Evolutionary conservation across 2,888 invertebrate genomes (phyloP).

Genomic region (Blastobasis adustella): DNA sequence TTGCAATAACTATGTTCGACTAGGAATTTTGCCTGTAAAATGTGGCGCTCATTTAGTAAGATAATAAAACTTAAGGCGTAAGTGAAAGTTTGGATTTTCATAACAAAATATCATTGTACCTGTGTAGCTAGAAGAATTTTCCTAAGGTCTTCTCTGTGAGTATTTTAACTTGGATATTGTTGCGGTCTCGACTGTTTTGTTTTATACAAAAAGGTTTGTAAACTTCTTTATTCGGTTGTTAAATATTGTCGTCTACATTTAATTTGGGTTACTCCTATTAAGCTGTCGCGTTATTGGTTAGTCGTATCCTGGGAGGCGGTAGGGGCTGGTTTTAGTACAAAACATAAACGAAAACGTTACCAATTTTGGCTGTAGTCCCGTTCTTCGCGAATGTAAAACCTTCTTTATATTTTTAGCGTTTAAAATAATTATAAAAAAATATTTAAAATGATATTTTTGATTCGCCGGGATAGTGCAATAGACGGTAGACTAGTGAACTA

Average conservation of each 20-base stretch:
- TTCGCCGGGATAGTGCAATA: constrained; percentile 73
- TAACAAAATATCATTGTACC: constrained; percentile 50
- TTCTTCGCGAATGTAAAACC: constrained; percentile 16
- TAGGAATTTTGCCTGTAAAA: not conserved
- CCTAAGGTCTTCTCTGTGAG: constrained; percentile 32
- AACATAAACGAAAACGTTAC: constrained; percentile 37
- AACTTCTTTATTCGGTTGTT: not conserved
- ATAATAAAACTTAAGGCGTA: constrained; percentile 56
- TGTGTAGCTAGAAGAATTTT: constrained; percentile 72
- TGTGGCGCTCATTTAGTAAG: constrained; percentile 33
- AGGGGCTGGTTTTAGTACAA: constrained; percentile 46
- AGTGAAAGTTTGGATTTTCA: constrained; percentile 56
- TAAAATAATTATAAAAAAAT: constrained; percentile 38
- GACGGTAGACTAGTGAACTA: constrained; percentile 48
- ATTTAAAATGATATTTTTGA: constrained; percentile 47
- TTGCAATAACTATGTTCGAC: too few relatives aligned
- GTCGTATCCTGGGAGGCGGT: constrained; percentile 38
- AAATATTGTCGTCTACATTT: not conserved
- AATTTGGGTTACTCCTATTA: not conserved
- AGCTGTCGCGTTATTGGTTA: not conserved
- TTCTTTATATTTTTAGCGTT: constrained; percentile 42
- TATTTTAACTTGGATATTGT: constrained; percentile 51
- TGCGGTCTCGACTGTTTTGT: constrained; percentile 25
- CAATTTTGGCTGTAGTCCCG: constrained; percentile 49
- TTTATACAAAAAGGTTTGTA: not conserved